phyloP scores from a whole-genome alignment of 2,888 invertebrate genomes.

The Alviniconcha strummeri region DNA sequence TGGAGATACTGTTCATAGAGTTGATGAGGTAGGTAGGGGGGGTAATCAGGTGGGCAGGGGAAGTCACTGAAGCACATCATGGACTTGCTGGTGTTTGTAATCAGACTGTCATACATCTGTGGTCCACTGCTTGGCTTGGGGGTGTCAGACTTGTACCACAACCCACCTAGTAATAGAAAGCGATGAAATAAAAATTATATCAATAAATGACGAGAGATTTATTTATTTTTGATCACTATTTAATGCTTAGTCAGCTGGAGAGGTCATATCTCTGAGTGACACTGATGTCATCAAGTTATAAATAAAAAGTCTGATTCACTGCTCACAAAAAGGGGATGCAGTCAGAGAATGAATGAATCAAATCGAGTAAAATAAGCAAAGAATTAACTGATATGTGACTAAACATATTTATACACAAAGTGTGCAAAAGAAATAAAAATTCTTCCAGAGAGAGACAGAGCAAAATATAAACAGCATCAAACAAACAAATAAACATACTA shows the following conservation, averaged over 20 bases:
- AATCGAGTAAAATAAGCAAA: neutral
- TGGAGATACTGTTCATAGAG: constrained; percentile 46
- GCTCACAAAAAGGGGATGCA: too few species aligned
- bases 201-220: neutral
- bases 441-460: neutral
- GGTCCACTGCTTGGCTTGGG: constrained; percentile 15
- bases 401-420: neutral
- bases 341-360: neutral
- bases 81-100: constrained; percentile 73
- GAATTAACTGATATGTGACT: neutral
- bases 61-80: constrained; percentile 68
- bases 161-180: constrained; percentile 21
- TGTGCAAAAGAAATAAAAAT: neutral
- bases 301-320: too few species aligned
- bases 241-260: too few species aligned
- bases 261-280: too few species aligned
- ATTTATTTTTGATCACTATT: neutral
- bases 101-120: constrained; percentile 69
- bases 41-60: constrained; percentile 37
- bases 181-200: neutral
- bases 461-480: neutral
- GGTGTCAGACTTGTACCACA: constrained; percentile 30
- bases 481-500: neutral
- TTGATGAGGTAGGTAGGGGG: constrained; percentile 34
- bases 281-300: too few species aligned